Evolutionary conservation across 1,140 invertebrate species (phyloP), one percentile per base, ranked within the genome.

Genomic region (Pogonognathellus flavescens): DNA sequence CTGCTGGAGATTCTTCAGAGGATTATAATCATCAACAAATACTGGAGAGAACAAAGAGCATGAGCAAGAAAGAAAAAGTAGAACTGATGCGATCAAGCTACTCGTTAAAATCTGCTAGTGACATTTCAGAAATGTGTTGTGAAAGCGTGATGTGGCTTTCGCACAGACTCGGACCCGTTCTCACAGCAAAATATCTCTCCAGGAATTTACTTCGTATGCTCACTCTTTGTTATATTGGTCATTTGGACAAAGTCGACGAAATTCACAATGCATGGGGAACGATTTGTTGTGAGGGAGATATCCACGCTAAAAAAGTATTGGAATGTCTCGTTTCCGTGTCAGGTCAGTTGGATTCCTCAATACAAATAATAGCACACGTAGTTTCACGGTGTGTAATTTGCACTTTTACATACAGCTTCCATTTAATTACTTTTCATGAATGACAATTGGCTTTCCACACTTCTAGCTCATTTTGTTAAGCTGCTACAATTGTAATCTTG

Each of bases 181-280:
- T 99, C 8, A 97, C 97, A 4, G 96, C 97, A 16, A 94, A 95
- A 88, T 95, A 96, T 92, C 92, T 99, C 25, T 96, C 97, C 0
- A 92, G 96, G 59, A 99, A 99, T 92, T 92, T 99, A 55, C 91
- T 99, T 5, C 94, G 97, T 88, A 98, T 99, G 95, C 91, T 99
- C 14, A 96, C 96, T 0, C 91, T 99, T 0, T 99, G 98, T 91
- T 99, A 98, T 90, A 93, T 96, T 25, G 96, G 96, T 0, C 62
- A 91, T 80, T 87, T 60, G 91, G 94, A 83, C 91, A 59, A 6
- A n/a, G 18, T 57, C 5, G 66, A 49, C 8, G 20, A 57, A 41
- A 22, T n/a, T 16, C 14, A 50, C 18, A 70, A 31, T 16, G 7
- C 16, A 50, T 81, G 55, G 0, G n/a, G n/a, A 11, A 50, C 18